Base-by-base conservation (phyloP, 2,113 vertebrate genomes). In the Psilopogon haemacephalus region DNA sequence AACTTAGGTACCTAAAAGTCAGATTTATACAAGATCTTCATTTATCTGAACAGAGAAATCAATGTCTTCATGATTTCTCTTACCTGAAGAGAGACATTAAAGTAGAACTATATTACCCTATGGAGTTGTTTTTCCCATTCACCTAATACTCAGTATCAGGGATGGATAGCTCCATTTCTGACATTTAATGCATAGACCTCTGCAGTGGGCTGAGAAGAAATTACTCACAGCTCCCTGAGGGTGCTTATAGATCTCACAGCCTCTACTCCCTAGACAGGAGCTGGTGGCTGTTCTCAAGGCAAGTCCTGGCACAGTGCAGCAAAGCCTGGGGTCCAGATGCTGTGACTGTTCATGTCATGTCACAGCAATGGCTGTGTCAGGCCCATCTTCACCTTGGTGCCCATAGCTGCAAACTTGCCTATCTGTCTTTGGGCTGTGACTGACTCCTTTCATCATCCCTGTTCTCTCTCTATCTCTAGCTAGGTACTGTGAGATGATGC, bases 281-380 rank as follows among this genome's bases (percentile, higher is more conserved):
- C 44, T 78, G 20, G 12, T 78, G 50, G 4, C 24, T 55, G 18
- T 63, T 24, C 26, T 78, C 15, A 55, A 40, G 56, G 9, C 33
- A 52, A 78, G 14, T 12, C 27, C 32, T 83, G 32, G 5, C 10
- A 38, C 0, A 8, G 12, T n/a, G 18, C 15, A 82, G 23, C 8
- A 72, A 37, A 42, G 54, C 13, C 26, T 48, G 28, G 8, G 19
- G n/a, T 85, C 21, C 1, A 11, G 2, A 4, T 16, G 37, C 44
- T 58, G 35, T 73, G 8, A 10, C n/a, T 80, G 9, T 13, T 26
- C 24, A 17, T 1, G 1, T 4, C 7, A 2, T 23, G 27, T 35
- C 0, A 0, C 27, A 44, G 30, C 0, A 2, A 16, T 27, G 11
- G 9, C 32, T n/a, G 4, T 58, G 32, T 32, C 60, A 42, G 32